Conservation (phyloP, 1,140 invertebrate genomes). For the Stegodyphus mimosarum region DNA sequence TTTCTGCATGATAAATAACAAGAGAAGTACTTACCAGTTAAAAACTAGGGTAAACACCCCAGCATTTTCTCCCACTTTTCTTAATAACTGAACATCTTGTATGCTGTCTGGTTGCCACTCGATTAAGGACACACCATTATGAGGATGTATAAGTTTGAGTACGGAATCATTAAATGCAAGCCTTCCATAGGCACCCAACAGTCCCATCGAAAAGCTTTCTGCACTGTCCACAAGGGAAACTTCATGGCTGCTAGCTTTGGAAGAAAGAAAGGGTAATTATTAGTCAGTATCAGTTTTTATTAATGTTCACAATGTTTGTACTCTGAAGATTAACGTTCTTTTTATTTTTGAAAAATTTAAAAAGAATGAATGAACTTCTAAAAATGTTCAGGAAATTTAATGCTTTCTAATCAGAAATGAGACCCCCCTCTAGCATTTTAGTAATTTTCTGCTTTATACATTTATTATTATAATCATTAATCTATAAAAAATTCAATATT, state of each 20-base stretch:
- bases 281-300: no score
- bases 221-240: slow-evolving; percentile 58
- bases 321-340: no score
- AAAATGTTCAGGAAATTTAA: no score
- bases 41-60: slow-evolving; percentile 23
- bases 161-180: not conserved
- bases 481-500: no score
- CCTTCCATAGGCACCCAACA: slow-evolving; percentile 51
- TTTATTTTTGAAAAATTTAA: no score
- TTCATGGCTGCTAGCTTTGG: slow-evolving; percentile 8
- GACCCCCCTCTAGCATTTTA: no score
- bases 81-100: not conserved
- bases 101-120: slow-evolving; percentile 1
- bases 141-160: slow-evolving; percentile 24
- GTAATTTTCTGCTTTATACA: no score
- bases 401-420: no score
- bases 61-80: not conserved
- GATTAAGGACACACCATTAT: slow-evolving; percentile 9
- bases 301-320: no score
- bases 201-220: slow-evolving; percentile 29
- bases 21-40: not conserved
- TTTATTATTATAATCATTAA: no score
- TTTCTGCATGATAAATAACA: not conserved
- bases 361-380: no score
- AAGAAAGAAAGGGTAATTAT: not conserved